Evolutionary conservation across 2,888 invertebrate species (phyloP), one percentile per base, ranked within the genome.

Genomic region (Tetranychus truncatus): DNA sequence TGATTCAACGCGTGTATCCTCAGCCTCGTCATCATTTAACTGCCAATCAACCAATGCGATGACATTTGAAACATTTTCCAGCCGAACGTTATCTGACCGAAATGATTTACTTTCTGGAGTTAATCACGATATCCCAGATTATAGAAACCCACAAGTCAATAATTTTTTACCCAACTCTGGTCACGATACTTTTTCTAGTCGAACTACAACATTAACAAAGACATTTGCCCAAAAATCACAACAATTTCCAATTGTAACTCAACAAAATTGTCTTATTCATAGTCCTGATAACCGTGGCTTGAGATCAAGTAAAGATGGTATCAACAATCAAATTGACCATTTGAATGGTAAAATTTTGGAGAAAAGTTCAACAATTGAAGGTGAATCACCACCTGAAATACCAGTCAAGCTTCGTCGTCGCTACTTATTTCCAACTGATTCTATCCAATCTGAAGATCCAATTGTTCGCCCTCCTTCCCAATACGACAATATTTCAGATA

Each of bases 381-480:
- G 34, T 34, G 34, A 34, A 72, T 45, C 72, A 0, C 72, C 72
- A 2, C 72, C 72, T 46, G 72, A 72, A 45, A n/a, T 72, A 45
- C 72, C 72, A 1, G 44, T 72, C 11, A 72, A 72, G 45, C 20
- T 72, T 24, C 72, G 72, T 15, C 45, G 34, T 45, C 20, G 46
- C 15, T 15, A 55, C 15, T 15, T 15, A 55, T 15, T 15, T 9
- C 72, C 34, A n/a, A 24, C 6, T 15, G 9, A 24, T 11, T 11
- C 20, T 45, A 45, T 45, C 7, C 11, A 11, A 20, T 34, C 9
- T 45, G 45, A 72, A 34, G 20, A 45, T n/a, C n/a, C n/a, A 45
- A 72, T 45, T n/a, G 34, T 24, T 46, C 72, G 72, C 11, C 72
- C 72, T 44, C 72, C 72, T 45, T 72, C 72, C n/a, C 72, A 72